Evolutionary conservation across 1,140 invertebrate genomes (phyloP), one percentile per base, ranked within the genome.

Genomic region (Tigriopus japonicus): DNA sequence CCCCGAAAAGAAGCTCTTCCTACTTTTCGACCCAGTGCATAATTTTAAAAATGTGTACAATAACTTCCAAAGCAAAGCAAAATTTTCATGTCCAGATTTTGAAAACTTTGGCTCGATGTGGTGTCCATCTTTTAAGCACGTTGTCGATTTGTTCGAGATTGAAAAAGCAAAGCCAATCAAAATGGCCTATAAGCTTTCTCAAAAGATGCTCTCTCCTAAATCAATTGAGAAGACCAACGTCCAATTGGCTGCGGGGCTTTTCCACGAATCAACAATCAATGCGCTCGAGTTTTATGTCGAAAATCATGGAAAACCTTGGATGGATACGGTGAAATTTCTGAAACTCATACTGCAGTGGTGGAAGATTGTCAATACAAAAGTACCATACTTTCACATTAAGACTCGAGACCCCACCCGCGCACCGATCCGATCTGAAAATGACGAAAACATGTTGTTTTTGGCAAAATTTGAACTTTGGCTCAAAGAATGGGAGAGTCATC

Each of bases 31-130:
- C 7, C 19, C 52, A 54, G 52, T 54, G 17, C 52, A 54, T 13
- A 54, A 54, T 28, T 54, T 54, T 13, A 54, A 54, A 54, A 54
- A 54, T 21, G 35, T 54, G 3, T 54, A 54, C 14, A 15, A 54
- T 21, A 23, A 28, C 35, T 54, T 54, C 24, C 52, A 54, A 13
- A 54, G 6, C 21, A 54, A 54, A 21, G 52, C 12, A 12, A 23
- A 54, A 3, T 13, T 6, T 6, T n/a, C 35, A 2, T 54, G 52
- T 13, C 52, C 52, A 5, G 35, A 54, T 28, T 23, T 54, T 23
- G 21, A 54, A 21, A 10, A 23, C 21, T 54, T 28, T 23, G 13
- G 52, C 12, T 6, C 45, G 3, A 17, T 5, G 21, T 51, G 21
- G 15, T 51, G 9, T 19, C 45, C 45, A 7, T 19, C 15, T 5